A percentile compares a stretch with the other conserved stretches of the same genome.
Conservation (phyloP, 2,797 vertebrate species). For the Tragopan temminckii region DNA sequence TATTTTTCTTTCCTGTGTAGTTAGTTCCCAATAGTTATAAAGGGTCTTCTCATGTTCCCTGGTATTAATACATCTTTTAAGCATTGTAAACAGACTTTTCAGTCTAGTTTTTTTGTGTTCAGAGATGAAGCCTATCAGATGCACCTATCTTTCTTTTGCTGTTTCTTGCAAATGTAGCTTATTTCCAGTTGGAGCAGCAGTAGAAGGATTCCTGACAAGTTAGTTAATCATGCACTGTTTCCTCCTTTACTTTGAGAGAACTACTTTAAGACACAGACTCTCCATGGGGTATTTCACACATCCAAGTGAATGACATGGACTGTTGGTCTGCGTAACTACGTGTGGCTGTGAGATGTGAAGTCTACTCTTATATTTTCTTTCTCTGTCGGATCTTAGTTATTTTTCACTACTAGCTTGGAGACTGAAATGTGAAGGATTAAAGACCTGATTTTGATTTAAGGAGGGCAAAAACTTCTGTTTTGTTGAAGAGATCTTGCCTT, state of each 20-base stretch:
- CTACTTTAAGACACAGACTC: conserved; percentile 21
- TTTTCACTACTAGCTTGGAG: background rate
- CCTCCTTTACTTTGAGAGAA: conserved; percentile 4
- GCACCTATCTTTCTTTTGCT: conserved; percentile 4
- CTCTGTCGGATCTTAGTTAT: background rate
- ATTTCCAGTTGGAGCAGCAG: conserved; percentile 41
- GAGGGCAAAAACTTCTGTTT: background rate
- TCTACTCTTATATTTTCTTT: background rate
- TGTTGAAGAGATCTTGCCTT: background rate
- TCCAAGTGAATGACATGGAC: conserved; percentile 18
- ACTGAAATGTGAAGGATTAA: background rate
- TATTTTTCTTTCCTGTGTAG: background rate
- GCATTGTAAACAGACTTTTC: background rate
- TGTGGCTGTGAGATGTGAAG: conserved; percentile 9
- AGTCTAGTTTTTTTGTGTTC: background rate
- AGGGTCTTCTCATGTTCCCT: background rate
- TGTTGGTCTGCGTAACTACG: background rate
- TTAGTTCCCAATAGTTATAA: background rate
- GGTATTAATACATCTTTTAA: background rate
- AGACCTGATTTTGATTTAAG: background rate
- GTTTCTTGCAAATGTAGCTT: conserved; percentile 23
- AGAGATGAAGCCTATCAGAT: background rate
- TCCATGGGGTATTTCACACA: conserved; percentile 9
- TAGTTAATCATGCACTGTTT: conserved; percentile 42
- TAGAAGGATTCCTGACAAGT: conserved; percentile 42